A percentile compares a stretch with the other conserved stretches of the same genome.
phyloP scores from a whole-genome alignment of 2,888 invertebrate genomes.

The Plebejus melissa region DNA sequence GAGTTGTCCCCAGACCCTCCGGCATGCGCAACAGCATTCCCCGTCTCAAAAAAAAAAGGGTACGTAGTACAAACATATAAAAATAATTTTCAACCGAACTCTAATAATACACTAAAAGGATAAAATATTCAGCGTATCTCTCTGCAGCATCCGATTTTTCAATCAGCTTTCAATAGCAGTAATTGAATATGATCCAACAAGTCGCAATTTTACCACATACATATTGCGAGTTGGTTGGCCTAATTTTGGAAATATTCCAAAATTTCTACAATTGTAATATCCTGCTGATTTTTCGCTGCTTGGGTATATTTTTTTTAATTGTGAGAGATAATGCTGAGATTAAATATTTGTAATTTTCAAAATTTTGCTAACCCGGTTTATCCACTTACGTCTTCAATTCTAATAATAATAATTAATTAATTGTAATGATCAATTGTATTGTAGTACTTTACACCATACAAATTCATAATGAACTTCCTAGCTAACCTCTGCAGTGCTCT shows the following conservation, averaged over 20 bases:
- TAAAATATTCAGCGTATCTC: conserved; percentile 26
- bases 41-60: too few relatives aligned
- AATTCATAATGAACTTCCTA: too few relatives aligned
- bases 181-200: conserved; percentile 27
- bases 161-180: conserved; percentile 26
- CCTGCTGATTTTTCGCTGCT: conserved; percentile 17
- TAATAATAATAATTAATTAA: too few relatives aligned
- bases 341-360: too few relatives aligned
- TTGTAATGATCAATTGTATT: too few relatives aligned
- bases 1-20: too few relatives aligned
- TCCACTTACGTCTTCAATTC: too few relatives aligned
- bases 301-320: conserved; percentile 3
- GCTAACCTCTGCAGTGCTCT: too few relatives aligned
- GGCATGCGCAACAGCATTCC: too few relatives aligned
- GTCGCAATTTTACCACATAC: conserved; percentile 27
- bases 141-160: conserved; percentile 22
- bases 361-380: too few relatives aligned
- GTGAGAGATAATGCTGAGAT: too few relatives aligned
- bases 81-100: not conserved
- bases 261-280: conserved; percentile 22
- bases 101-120: conserved; percentile 8
- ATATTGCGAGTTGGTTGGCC: conserved; percentile 27
- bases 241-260: conserved; percentile 27
- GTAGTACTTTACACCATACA: too few relatives aligned
- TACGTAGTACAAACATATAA: not conserved